A percentile compares a stretch with the other conserved stretches of the same genome.
Evolutionary conservation across 2,113 vertebrate species (phyloP).

Genomic region (Macrotus californicus): DNA sequence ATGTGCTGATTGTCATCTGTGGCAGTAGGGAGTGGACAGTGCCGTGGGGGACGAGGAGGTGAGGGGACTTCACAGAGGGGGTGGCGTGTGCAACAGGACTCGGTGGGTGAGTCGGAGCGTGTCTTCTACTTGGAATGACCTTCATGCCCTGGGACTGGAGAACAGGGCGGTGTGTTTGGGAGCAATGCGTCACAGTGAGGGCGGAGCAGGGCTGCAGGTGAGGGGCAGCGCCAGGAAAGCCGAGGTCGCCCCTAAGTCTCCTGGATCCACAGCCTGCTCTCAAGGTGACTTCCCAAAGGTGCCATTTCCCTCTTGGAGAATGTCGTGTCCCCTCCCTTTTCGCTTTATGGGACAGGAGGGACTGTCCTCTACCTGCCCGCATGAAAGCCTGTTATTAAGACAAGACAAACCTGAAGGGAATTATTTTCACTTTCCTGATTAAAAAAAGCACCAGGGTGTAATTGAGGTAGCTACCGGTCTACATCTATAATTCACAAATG

Average conservation of each 20-base stretch:
- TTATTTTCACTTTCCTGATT: background rate
- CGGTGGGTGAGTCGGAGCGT: fast-evolving
- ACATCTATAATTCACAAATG: background rate
- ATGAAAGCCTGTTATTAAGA: background rate
- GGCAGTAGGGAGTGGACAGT: background rate
- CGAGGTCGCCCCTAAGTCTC: too few species aligned
- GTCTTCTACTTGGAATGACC: fast-evolving
- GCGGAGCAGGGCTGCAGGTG: too few species aligned
- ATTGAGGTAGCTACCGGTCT: background rate
- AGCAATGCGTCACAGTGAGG: too few species aligned
- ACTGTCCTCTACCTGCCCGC: fast-evolving
- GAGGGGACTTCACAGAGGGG: background rate
- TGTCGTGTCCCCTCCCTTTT: too few species aligned
- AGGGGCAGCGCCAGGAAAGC: background rate
- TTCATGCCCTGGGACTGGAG: background rate
- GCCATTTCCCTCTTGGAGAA: too few species aligned
- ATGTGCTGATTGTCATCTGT: too few species aligned
- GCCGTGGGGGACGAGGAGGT: background rate
- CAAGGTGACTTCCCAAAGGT: too few species aligned
- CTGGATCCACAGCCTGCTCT: too few species aligned
- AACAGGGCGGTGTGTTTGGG: too few species aligned
- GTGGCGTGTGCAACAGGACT: too few species aligned
- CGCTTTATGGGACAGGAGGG: too few species aligned
- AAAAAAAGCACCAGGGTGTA: background rate
- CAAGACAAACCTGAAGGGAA: background rate